A percentile compares a stretch with the other conserved stretches of the same genome.
Conservation (phyloP, 2,888 invertebrate genomes). For the Mimas tiliae region DNA sequence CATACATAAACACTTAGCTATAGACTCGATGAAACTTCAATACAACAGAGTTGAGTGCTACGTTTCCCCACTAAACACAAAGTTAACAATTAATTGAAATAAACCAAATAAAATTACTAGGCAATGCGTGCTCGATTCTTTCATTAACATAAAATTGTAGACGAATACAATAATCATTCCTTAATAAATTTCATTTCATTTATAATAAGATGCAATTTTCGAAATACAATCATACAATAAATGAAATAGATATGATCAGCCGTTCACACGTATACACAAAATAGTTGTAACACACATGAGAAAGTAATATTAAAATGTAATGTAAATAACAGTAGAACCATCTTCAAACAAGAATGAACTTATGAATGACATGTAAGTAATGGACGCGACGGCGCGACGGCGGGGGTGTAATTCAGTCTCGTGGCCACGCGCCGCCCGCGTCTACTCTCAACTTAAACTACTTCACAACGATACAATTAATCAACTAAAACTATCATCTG, state of each 20-base stretch:
- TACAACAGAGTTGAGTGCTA: conserved; percentile 58
- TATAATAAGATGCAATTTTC: conserved; percentile 39
- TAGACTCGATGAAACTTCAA: conserved; percentile 64
- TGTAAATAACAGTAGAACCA: conserved; percentile 77
- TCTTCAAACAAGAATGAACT: conserved; percentile 73
- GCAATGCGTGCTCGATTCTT: conserved; percentile 54
- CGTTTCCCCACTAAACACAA: conserved; percentile 55
- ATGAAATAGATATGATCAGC: conserved; percentile 63
- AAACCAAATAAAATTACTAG: conserved; percentile 50
- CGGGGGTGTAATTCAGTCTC: conserved; percentile 82
- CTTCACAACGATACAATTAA: conserved; percentile 81
- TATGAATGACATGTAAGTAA: conserved; percentile 72
- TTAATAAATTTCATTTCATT: conserved; percentile 39
- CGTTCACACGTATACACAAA: conserved; percentile 75
- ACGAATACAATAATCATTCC: conserved; percentile 39
- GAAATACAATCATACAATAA: conserved; percentile 56
- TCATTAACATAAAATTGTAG: conserved; percentile 35
- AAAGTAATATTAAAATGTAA: conserved; percentile 68
- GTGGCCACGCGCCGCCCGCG: conserved; percentile 70
- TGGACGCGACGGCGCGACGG: conserved; percentile 65
- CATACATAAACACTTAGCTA: conserved; percentile 59
- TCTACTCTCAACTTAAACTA: conserved; percentile 75
- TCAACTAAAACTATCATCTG: conserved; percentile 81
- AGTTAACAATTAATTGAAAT: conserved; percentile 58
- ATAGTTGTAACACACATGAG: conserved; percentile 75